Percentiles rank a stretch among this genome's conserved stretches.
Evolutionary conservation across 2,888 invertebrate genomes (phyloP).

Genomic region (Megamerina dolium): DNA sequence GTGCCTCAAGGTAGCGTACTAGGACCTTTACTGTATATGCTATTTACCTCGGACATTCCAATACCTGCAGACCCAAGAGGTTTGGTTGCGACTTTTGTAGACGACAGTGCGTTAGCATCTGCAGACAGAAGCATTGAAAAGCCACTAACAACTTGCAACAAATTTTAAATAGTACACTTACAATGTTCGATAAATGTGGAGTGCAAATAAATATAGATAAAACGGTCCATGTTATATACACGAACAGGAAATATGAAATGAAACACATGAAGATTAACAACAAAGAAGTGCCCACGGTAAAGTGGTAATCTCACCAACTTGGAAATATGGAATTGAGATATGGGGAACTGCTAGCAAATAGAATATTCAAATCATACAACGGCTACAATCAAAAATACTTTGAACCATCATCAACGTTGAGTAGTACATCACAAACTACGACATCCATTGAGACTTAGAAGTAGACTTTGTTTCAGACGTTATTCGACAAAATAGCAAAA

Average conservation of each 20-base stretch:
- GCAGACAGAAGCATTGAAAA: background rate
- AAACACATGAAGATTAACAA: slow-evolving; percentile 1
- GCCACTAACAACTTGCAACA: background rate
- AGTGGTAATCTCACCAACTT: no score
- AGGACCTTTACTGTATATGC: no score
- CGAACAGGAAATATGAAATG: background rate
- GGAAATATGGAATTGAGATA: no score
- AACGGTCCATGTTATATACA: background rate
- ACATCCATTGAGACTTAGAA: no score
- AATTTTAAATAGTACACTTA: background rate
- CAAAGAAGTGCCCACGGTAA: background rate
- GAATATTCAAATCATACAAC: no score
- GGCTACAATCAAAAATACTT: no score
- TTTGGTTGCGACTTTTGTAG: background rate
- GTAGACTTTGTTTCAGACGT: no score
- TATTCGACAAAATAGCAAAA: no score
- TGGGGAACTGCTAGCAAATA: no score
- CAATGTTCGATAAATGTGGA: background rate
- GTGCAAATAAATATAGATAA: background rate
- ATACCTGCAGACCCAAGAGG: background rate
- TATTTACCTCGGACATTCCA: background rate
- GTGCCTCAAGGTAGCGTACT: no score
- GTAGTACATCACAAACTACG: no score
- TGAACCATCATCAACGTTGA: no score
- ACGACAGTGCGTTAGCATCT: background rate